Evolutionary conservation across 2,888 invertebrate genomes (phyloP).

Genomic region (Clanis bilineata): DNA sequence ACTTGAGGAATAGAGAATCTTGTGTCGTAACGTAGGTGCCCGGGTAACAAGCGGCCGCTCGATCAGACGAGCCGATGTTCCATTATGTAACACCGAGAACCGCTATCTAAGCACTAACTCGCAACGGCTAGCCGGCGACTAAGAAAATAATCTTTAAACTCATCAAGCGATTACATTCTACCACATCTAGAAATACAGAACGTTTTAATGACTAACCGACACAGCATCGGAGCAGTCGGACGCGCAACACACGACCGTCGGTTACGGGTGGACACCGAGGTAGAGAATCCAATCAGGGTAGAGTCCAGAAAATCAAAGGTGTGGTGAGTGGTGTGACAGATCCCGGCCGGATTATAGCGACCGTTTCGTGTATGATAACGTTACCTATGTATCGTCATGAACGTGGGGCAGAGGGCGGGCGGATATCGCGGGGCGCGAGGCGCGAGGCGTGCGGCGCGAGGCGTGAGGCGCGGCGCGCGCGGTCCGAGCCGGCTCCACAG

Average conservation of each 20-base stretch:
- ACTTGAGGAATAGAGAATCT: constrained; percentile 26
- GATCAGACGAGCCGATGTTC: constrained; percentile 40
- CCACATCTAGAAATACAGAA: constrained; percentile 26
- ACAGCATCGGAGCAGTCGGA: constrained; percentile 76
- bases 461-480: constrained; percentile 38
- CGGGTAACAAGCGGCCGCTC: constrained; percentile 36
- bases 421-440: constrained; percentile 40
- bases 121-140: constrained; percentile 7
- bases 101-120: constrained; percentile 38
- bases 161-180: constrained; percentile 21
- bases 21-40: constrained; percentile 39
- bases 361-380: constrained; percentile 55
- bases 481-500: constrained; percentile 38
- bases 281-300: constrained; percentile 41
- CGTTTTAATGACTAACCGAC: constrained; percentile 62
- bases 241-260: constrained; percentile 71
- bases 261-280: constrained; percentile 49
- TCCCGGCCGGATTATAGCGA: constrained; percentile 47
- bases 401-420: constrained; percentile 47
- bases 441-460: constrained; percentile 37
- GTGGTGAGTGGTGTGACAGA: constrained; percentile 40
- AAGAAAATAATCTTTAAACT: constrained; percentile 15
- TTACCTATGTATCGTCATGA: constrained; percentile 66
- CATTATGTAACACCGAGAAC: constrained; percentile 53
- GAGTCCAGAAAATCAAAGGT: constrained; percentile 44